phyloP scores from a whole-genome alignment of 1,140 invertebrate species.

The Delia radicum region DNA sequence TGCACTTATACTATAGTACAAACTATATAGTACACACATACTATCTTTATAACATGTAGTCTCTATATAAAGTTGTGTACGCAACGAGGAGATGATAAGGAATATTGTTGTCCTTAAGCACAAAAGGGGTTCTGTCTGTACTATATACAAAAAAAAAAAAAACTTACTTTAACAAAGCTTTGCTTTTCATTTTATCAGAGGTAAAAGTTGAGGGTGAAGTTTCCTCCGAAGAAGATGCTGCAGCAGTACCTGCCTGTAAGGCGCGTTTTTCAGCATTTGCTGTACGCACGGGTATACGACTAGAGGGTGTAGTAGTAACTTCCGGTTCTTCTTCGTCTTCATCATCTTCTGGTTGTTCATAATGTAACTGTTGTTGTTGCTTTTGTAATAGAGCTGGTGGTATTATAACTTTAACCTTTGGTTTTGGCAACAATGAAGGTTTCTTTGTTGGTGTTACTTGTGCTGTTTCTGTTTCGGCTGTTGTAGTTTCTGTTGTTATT shows the following conservation, averaged over 20 bases:
- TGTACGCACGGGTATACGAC: constrained; percentile 53
- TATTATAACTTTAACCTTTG: constrained; percentile 54
- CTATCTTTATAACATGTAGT: too few species aligned
- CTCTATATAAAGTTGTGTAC: too few species aligned
- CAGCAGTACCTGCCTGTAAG: constrained; percentile 39
- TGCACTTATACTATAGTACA: too few species aligned
- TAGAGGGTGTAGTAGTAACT: constrained; percentile 31
- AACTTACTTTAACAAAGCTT: constrained; percentile 62
- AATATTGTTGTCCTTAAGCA: too few species aligned
- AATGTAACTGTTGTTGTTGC: constrained; percentile 35
- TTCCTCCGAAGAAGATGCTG: constrained; percentile 12
- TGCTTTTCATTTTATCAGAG: constrained; percentile 65
- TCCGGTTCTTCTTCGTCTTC: background rate
- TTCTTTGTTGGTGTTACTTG: constrained; percentile 32
- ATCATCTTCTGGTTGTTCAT: constrained; percentile 25
- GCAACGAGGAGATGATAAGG: background rate
- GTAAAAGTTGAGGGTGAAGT: background rate
- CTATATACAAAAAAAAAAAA: background rate
- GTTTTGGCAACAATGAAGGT: constrained; percentile 52
- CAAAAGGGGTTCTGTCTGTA: background rate
- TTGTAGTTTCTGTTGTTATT: constrained; percentile 3
- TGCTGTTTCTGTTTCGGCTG: background rate
- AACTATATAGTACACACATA: too few species aligned
- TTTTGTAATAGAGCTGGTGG: constrained; percentile 50
- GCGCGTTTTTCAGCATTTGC: constrained; percentile 51